phyloP scores from a whole-genome alignment of 2,113 vertebrate species.

The Zapus hudsonius region DNA sequence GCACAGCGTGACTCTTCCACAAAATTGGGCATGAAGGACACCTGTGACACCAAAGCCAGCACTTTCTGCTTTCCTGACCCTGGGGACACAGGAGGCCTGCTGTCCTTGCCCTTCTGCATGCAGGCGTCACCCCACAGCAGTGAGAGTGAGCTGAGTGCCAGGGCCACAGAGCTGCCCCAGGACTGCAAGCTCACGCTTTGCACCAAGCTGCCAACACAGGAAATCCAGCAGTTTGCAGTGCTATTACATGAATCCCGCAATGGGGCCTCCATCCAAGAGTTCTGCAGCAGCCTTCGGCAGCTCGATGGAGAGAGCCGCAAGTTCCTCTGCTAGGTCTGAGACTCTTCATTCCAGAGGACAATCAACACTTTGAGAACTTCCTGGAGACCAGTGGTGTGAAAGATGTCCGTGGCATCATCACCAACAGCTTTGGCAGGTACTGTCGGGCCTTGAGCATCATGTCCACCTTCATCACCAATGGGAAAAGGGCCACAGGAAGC shows the following conservation, averaged over 20 bases:
- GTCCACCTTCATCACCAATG: constrained; percentile 93
- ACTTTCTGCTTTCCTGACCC: constrained; percentile 92
- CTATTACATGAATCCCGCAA: constrained; percentile 96
- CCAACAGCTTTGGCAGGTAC: constrained; percentile 98
- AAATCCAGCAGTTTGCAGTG: constrained; percentile 98
- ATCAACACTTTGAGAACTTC: constrained; percentile 98
- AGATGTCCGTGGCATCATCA: constrained; percentile 97
- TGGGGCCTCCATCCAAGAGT: constrained; percentile 96
- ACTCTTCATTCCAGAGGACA: constrained; percentile 98
- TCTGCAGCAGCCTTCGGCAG: constrained; percentile 97
- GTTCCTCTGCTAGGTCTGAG: constrained; percentile 97
- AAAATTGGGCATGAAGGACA: constrained; percentile 94
- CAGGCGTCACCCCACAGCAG: constrained; percentile 90
- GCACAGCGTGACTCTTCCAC: constrained; percentile 96
- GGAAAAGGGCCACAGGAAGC: constrained; percentile 89
- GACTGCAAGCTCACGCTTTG: constrained; percentile 99
- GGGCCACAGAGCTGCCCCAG: constrained; percentile 95
- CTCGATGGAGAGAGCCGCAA: constrained; percentile 98
- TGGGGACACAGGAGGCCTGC: constrained; percentile 86
- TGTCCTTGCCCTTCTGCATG: constrained; percentile 85
- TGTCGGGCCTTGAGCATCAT: constrained; percentile 90
- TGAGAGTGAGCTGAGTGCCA: constrained; percentile 96
- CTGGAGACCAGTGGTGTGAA: constrained; percentile 98
- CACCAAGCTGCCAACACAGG: constrained; percentile 96
- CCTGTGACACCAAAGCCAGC: constrained; percentile 89